These are phyloP conservation scores for Cataglyphis hispanica DNA, from an alignment of 1,140 invertebrate genomes.

Conservation along the genomic window DNA sequence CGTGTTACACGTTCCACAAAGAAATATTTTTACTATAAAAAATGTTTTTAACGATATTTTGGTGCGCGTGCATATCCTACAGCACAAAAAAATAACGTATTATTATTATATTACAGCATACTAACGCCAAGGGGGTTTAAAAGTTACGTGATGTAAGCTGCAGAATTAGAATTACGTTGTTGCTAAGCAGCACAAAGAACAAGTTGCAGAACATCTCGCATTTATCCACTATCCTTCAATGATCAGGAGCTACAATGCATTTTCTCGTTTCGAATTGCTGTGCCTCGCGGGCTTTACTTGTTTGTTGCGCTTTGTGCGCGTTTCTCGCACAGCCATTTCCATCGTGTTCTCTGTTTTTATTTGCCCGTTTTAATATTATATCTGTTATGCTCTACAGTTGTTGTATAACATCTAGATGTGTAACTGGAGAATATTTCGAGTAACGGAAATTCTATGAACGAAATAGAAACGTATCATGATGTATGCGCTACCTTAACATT, in stretches of 20 bases:
- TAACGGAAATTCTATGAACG: background rate
- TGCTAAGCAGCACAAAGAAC: conserved; percentile 52
- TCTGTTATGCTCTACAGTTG: conserved; percentile 15
- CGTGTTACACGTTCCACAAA: background rate
- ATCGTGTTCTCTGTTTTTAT: conserved; percentile 45
- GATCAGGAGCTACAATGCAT: conserved; percentile 52
- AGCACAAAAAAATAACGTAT: background rate
- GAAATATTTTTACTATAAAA: background rate
- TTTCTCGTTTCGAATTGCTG: conserved; percentile 28
- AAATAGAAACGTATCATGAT: background rate
- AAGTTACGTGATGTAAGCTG: conserved; percentile 24
- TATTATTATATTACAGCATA: conserved; percentile 16
- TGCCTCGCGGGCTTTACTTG: conserved; percentile 49
- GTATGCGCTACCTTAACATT: background rate
- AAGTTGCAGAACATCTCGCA: conserved; percentile 40
- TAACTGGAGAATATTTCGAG: conserved; percentile 11
- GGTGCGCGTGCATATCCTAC: no score
- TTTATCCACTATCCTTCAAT: conserved; percentile 54
- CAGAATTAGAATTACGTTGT: conserved; percentile 42
- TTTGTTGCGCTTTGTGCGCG: conserved; percentile 51
- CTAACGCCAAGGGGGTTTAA: conserved; percentile 9
- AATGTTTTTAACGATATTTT: conserved; percentile 7
- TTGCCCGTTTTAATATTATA: conserved; percentile 55
- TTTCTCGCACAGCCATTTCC: conserved; percentile 34
- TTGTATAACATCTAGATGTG: background rate